phyloP scores from a whole-genome alignment of 2,888 invertebrate species.

The Oxycera nigricornis region DNA sequence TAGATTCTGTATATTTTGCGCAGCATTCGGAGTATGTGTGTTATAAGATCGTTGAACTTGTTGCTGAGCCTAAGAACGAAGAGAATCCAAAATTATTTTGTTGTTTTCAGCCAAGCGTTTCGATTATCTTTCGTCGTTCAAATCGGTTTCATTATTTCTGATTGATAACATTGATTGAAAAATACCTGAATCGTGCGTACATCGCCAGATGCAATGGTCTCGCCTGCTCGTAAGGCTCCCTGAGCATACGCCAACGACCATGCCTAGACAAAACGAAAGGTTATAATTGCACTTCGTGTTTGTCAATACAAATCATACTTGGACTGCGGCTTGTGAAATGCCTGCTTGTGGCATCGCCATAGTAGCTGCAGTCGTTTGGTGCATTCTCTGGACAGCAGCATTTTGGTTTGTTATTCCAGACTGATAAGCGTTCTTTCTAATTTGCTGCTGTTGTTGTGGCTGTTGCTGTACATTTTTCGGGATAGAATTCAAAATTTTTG shows the following conservation, averaged over 20 bases:
- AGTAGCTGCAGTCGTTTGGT: conserved; percentile 54
- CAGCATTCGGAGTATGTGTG: conserved; percentile 20
- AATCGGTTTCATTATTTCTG: too few relatives aligned
- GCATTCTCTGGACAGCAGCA: conserved; percentile 50
- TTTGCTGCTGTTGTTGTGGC: conserved; percentile 54
- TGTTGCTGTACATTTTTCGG: conserved; percentile 46
- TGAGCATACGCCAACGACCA: conserved; percentile 55
- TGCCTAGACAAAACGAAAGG: conserved; percentile 53
- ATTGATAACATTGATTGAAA: too few relatives aligned
- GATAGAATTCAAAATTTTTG: conserved; percentile 57
- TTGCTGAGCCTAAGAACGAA: conserved; percentile 45
- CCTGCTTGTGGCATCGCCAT: conserved; percentile 61
- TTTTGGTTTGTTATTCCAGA: conserved; percentile 17
- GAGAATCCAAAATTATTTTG: too few relatives aligned
- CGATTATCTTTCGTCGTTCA: too few relatives aligned
- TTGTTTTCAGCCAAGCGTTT: too few relatives aligned
- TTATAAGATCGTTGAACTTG: conserved; percentile 44
- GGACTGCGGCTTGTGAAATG: conserved; percentile 54
- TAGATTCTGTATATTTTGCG: conserved; percentile 36
- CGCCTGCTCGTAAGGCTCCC: conserved; percentile 56
- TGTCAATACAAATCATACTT: conserved; percentile 47
- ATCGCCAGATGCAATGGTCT: conserved; percentile 65
- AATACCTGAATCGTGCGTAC: conserved; percentile 27
- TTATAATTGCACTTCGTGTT: background rate
- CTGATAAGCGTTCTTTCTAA: conserved; percentile 42